These are phyloP conservation scores for Nycticorax nycticorax DNA, from an alignment of 2,113 vertebrate species.

Conservation along the genomic window DNA sequence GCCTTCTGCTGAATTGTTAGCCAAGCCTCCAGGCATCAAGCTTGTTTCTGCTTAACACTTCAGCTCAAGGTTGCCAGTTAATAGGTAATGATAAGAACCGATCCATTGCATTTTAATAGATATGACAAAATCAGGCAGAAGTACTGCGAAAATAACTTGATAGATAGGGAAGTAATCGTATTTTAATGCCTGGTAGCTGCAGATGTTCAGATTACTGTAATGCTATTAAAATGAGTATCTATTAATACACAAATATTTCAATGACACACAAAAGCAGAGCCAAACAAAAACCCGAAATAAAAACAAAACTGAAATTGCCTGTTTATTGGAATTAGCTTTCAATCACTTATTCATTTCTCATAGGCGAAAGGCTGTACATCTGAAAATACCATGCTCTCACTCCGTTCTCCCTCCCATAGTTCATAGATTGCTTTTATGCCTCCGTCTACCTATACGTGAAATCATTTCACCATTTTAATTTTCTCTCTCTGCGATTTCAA, in stretches of 20 bases:
- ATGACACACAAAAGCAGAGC: background rate
- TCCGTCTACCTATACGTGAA: conserved; percentile 38
- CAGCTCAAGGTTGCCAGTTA: conserved; percentile 43
- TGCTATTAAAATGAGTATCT: conserved; percentile 49
- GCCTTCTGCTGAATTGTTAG: background rate
- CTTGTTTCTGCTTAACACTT: background rate
- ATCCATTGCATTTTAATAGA: conserved; percentile 34
- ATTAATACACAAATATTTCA: conserved; percentile 55
- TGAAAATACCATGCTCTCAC: background rate
- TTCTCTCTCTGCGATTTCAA: conserved; percentile 57
- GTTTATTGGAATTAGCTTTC: conserved; percentile 5
- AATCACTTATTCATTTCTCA: background rate
- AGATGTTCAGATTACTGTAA: conserved; percentile 40
- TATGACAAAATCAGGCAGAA: conserved; percentile 11
- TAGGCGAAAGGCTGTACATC: background rate
- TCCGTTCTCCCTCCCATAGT: background rate
- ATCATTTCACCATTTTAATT: conserved; percentile 58
- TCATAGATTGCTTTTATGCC: conserved; percentile 31
- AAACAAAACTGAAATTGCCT: background rate
- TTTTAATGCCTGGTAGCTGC: conserved; percentile 29
- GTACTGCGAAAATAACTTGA: conserved; percentile 5
- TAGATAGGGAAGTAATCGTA: background rate
- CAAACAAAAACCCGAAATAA: background rate
- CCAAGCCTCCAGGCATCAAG: background rate
- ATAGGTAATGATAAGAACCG: conserved; percentile 23